Percentiles rank a stretch among this genome's conserved stretches.
Conservation (phyloP, 2,113 vertebrate genomes). For the Rhinolophus ferrumequinum region DNA sequence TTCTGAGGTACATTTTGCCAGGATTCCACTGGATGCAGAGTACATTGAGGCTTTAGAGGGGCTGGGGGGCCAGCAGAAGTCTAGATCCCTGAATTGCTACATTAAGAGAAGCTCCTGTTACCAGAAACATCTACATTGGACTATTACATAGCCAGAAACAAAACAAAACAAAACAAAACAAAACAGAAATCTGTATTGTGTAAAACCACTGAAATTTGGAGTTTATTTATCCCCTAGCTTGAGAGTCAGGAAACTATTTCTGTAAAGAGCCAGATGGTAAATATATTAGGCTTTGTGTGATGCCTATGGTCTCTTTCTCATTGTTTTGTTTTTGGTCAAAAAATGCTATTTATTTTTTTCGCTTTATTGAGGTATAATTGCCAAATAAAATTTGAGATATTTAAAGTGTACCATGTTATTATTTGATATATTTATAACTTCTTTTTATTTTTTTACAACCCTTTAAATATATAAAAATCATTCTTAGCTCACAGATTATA, state of each 20-base stretch:
- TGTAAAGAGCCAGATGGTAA: neutral
- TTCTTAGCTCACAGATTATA: neutral
- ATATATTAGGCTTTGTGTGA: neutral
- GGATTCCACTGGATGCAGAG: neutral
- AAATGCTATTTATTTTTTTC: neutral
- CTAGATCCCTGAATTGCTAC: neutral
- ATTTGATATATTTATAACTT: neutral
- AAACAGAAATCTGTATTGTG: neutral
- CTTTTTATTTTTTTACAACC: neutral
- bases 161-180: too few species aligned
- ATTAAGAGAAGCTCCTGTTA: neutral
- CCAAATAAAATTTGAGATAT: neutral
- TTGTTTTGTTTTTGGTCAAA: neutral
- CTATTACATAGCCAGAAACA: neutral
- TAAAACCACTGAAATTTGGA: neutral
- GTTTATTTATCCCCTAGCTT: neutral
- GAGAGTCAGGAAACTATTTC: neutral
- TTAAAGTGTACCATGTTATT: neutral
- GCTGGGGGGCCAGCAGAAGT: neutral
- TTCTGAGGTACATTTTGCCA: neutral
- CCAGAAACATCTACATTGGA: too few species aligned
- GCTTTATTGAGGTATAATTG: neutral
- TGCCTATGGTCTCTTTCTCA: neutral
- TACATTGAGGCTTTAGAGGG: neutral
- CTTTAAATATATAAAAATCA: constrained; percentile 3